Base-by-base conservation (phyloP, 64 coral and sea anemone genomes). In the Acropora yongei region DNA sequence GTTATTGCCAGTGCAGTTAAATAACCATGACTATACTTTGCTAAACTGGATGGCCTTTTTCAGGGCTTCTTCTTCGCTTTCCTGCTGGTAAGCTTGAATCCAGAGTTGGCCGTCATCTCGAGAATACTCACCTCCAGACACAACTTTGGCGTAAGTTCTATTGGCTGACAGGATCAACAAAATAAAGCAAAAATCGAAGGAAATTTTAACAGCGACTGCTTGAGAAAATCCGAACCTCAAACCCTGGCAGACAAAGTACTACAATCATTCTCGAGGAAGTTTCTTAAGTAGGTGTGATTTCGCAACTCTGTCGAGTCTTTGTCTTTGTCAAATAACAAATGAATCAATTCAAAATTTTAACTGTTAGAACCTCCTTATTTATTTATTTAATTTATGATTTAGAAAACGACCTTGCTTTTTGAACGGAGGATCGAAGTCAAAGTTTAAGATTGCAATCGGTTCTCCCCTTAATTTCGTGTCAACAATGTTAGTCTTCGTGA, bases 181-280 rank as follows among this genome's bases (percentile, higher is more conserved):
- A 67, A 67, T 67, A 16, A 67, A 7, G 63, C 51, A 67, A 67
- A 67, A 67, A 67, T 3, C 3, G 17, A 18, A 18, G 63, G 10
- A 67, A 67, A 79, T 51, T 53, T 79, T 79, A 67, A 67, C 63
- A 67, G 63, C 63, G 63, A 67, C 63, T 67, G 5, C 63, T 67
- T 18, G 17, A 18, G 63, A 13, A 67, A 67, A 67, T 67, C 63
- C 63, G 63, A 67, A 67, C 63, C 17, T 67, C 17, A 14, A 67
- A 67, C 63, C 51, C 9, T 5, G 51, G 9, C 63, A 67, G 10
- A 67, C 63, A 67, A 67, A 67, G 63, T 17, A 18, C 63, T 12
- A 18, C 63, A 67, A 67, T 67, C 10, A 3, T 10, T 67, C 63
- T 67, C 6, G 3, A 67, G 9, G 16, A 67, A 67, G 63, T 16